These are phyloP conservation scores for Melozone crissalis DNA, from an alignment of 2,113 vertebrate species.

Conservation along the genomic window DNA sequence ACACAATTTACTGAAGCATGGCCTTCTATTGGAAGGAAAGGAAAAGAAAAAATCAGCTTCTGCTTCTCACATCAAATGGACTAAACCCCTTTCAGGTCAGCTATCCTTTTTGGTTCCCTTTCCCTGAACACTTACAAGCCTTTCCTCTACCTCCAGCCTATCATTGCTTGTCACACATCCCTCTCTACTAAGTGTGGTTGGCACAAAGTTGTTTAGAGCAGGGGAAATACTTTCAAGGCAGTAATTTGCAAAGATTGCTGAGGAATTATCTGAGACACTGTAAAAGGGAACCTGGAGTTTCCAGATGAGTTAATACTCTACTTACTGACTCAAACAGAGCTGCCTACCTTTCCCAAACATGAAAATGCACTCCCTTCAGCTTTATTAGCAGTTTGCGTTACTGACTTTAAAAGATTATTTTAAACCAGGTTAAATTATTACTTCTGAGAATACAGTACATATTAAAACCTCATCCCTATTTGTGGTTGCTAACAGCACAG, in stretches of 20 bases:
- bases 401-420: neutral
- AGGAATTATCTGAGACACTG: neutral
- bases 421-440: neutral
- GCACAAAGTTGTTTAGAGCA: neutral
- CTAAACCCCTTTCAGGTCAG: neutral
- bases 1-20: neutral
- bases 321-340: neutral
- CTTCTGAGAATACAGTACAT: neutral
- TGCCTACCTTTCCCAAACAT: neutral
- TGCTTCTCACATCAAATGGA: neutral
- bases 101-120: neutral
- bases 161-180: neutral
- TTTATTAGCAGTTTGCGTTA: neutral
- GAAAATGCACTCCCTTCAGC: neutral
- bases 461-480: neutral
- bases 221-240: neutral
- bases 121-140: neutral
- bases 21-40: neutral
- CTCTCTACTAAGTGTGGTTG: neutral
- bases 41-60: neutral
- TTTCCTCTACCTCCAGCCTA: slow-evolving; percentile 28
- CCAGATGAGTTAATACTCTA: neutral
- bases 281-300: neutral
- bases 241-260: neutral
- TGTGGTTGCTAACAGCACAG: neutral